A percentile compares a stretch with the other conserved stretches of the same genome.
These are phyloP conservation scores for Bos javanicus DNA, from an alignment of 2,113 vertebrate genomes.

Conservation along the genomic window DNA sequence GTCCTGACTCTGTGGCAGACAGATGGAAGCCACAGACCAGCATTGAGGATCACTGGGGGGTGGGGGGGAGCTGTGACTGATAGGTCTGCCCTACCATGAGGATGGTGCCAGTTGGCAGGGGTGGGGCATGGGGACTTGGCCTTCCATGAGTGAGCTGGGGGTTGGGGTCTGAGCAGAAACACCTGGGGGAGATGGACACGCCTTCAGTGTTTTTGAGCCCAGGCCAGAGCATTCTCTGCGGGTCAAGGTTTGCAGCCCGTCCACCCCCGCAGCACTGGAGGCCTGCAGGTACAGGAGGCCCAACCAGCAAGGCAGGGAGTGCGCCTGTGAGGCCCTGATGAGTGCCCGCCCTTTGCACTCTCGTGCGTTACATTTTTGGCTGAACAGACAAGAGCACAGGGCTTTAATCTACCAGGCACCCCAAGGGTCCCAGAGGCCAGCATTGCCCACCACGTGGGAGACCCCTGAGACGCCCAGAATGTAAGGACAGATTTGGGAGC, in stretches of 20 bases:
- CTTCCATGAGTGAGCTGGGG: neutral
- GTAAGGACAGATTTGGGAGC: neutral
- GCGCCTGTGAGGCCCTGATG: fast-evolving
- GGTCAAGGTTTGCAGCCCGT: fast-evolving
- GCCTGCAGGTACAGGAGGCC: fast-evolving
- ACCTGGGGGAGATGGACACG: fast-evolving
- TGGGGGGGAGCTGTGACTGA: neutral
- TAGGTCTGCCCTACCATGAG: neutral
- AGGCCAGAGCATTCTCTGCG: fast-evolving
- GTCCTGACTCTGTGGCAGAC: neutral
- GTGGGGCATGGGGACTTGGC: fast-evolving
- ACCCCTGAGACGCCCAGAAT: neutral
- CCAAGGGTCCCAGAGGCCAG: neutral
- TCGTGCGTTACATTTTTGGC: fast-evolving
- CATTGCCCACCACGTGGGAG: neutral
- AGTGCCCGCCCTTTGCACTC: neutral
- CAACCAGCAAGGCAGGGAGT: too few relatives aligned
- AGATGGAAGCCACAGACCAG: neutral
- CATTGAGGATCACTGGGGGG: neutral
- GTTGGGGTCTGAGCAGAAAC: neutral
- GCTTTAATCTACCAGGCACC: neutral
- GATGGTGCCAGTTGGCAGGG: neutral
- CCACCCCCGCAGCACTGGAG: fast-evolving
- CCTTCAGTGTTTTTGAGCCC: fast-evolving
- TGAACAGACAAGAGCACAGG: neutral